Evolutionary conservation across 2,797 vertebrate species (phyloP).

Genomic region (Takifugu rubripes): DNA sequence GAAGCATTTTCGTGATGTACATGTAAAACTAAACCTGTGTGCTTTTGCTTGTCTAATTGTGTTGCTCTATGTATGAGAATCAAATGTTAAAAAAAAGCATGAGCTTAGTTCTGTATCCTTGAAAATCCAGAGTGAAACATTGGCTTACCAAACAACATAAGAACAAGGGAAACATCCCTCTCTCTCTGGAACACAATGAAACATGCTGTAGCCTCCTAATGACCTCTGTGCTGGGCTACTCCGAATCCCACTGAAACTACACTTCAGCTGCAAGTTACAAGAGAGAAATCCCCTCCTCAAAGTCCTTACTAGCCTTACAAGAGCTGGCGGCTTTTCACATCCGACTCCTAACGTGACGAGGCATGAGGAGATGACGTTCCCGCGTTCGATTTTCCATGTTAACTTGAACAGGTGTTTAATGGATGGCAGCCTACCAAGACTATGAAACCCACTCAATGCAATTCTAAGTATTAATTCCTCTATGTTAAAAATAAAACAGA

Average conservation of each 20-base stretch:
- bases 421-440: too few species aligned
- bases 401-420: too few species aligned
- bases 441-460: too few species aligned
- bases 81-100: too few species aligned
- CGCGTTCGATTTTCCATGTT: too few species aligned
- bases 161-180: constrained; percentile 43
- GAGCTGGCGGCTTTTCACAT: constrained; percentile 20
- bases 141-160: constrained; percentile 50
- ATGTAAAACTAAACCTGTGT: too few species aligned
- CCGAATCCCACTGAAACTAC: constrained; percentile 43
- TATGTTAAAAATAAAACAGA: too few species aligned
- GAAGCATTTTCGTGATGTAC: too few species aligned
- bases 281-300: constrained; percentile 37
- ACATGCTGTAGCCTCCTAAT: constrained; percentile 45
- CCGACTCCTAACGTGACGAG: neutral
- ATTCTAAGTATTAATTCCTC: too few species aligned
- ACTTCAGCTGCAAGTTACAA: constrained; percentile 20
- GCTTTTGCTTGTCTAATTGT: too few species aligned
- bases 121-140: constrained; percentile 33
- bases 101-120: constrained; percentile 13
- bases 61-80: too few species aligned
- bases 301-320: constrained; percentile 14
- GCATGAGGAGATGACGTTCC: too few species aligned
- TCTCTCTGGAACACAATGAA: constrained; percentile 27
- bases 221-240: constrained; percentile 37